phyloP scores from a whole-genome alignment of 2,797 vertebrate genomes.

The Typhlichthys subterraneus region DNA sequence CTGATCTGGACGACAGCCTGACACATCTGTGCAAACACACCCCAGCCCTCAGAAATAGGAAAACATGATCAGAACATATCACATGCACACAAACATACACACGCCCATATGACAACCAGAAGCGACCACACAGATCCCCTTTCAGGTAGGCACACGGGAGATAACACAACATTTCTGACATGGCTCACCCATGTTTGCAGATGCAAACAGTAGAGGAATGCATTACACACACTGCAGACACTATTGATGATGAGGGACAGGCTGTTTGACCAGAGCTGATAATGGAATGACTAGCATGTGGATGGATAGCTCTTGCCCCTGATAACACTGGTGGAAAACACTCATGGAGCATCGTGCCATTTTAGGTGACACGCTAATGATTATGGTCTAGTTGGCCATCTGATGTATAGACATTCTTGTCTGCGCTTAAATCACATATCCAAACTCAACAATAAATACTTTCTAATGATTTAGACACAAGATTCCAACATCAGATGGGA shows the following conservation, averaged over 20 bases:
- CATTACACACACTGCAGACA: conserved; percentile 30
- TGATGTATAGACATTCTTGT: no score
- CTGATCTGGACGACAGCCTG: conserved; percentile 62
- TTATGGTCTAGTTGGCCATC: no score
- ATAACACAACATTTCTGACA: conserved; percentile 27
- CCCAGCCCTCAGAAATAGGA: conserved; percentile 27
- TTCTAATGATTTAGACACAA: no score
- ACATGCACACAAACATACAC: conserved; percentile 30
- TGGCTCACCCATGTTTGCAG: conserved; percentile 29
- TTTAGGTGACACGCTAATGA: conserved; percentile 2
- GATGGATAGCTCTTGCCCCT: conserved; percentile 36
- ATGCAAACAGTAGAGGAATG: conserved; percentile 40
- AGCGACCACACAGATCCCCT: conserved; percentile 26
- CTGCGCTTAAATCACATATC: no score
- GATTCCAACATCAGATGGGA: no score
- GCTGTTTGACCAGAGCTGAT: conserved; percentile 51
- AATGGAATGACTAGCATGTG: conserved; percentile 49
- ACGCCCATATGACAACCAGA: conserved; percentile 17
- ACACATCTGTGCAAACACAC: conserved; percentile 68
- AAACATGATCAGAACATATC: conserved; percentile 53
- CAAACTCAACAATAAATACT: no score
- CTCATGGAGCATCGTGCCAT: neutral
- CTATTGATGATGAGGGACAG: conserved; percentile 37
- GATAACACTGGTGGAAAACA: conserved; percentile 24
- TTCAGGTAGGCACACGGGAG: conserved; percentile 30